These are phyloP conservation scores for Tetranychus piercei DNA, from an alignment of 2,888 invertebrate species.

Conservation along the genomic window DNA sequence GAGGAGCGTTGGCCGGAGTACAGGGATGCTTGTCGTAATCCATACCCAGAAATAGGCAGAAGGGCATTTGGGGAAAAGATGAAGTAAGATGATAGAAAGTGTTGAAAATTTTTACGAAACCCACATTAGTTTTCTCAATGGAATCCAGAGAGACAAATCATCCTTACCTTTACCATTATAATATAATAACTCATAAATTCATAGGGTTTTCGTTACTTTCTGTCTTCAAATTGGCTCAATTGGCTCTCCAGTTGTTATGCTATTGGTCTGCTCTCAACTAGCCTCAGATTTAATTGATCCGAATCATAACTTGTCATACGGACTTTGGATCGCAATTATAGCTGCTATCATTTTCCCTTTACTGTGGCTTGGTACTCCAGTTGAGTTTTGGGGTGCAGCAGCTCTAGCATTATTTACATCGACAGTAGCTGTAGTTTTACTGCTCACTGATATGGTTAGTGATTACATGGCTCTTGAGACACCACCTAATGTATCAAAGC, in stretches of 20 bases:
- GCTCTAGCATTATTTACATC: slow-evolving; percentile 45
- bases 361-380: slow-evolving; percentile 73
- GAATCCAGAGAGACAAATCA: slow-evolving; percentile 1
- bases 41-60: slow-evolving; percentile 65
- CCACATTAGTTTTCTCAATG: too few species aligned
- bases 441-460: slow-evolving; percentile 34
- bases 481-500: slow-evolving; percentile 30
- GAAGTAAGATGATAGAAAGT: not conserved
- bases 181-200: not conserved
- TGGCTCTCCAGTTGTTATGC: slow-evolving; percentile 15
- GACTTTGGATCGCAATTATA: slow-evolving; percentile 61
- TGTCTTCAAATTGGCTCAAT: slow-evolving; percentile 16
- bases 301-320: slow-evolving; percentile 42
- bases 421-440: slow-evolving; percentile 43
- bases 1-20: slow-evolving; percentile 45
- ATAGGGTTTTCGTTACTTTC: not conserved
- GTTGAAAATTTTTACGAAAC: too few species aligned
- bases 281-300: not conserved
- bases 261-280: slow-evolving; percentile 12
- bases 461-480: slow-evolving; percentile 41
- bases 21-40: slow-evolving; percentile 45
- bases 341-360: slow-evolving; percentile 55
- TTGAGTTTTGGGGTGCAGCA: slow-evolving; percentile 66
- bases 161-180: not conserved
- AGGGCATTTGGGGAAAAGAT: slow-evolving; percentile 45